Base-by-base conservation (phyloP, 1,140 invertebrate genomes). In the Heliconius congener region DNA sequence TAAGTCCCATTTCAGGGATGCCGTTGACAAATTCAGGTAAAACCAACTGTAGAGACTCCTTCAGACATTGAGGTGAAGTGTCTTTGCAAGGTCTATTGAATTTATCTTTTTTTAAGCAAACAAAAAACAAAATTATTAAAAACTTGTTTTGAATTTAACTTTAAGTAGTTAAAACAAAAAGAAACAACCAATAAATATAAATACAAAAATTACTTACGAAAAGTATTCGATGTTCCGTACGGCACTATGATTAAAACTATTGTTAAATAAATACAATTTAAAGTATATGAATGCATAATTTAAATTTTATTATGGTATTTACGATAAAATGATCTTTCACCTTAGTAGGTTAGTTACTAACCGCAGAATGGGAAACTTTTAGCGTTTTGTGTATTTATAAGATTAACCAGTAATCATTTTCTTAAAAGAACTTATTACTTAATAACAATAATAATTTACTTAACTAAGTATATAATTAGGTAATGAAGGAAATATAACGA, bases 1-100 rank as follows among this genome's bases (percentile, higher is more conserved):
- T 27, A n/a, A 83, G 74, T 16, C 30, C 79, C 50, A 81, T 72
- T 55, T 83, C 79, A 37, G 82, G 82, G 19, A 83, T 60, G 6
- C 82, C 82, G 16, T 74, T 76, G 13, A 81, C 75, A 66, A 83
- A 83, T 30, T 74, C 74, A 16, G 82, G 82, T 42, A 78, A 66
- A n/a, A 78, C 50, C 8, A 18, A 19, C 73, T 83, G 74, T 39
- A 80, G 46, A 11, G 74, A 42, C 30, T 23, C 30, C 23, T 57
- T 79, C 13, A 83, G 75, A 50, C 82, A 83, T n/a, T 74, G 74
- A 16, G 79, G 37, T 16, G 82, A 79, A 3, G 79, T 74, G 8
- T 76, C 76, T 55, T 55, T 77, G 46, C 82, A 83, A 13, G 79
- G 79, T 46, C 50, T 74, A 70, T 77, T 55, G 23, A 81, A 81